Conservation (phyloP, 2,113 vertebrate species). For the Ascaphus truei region DNA sequence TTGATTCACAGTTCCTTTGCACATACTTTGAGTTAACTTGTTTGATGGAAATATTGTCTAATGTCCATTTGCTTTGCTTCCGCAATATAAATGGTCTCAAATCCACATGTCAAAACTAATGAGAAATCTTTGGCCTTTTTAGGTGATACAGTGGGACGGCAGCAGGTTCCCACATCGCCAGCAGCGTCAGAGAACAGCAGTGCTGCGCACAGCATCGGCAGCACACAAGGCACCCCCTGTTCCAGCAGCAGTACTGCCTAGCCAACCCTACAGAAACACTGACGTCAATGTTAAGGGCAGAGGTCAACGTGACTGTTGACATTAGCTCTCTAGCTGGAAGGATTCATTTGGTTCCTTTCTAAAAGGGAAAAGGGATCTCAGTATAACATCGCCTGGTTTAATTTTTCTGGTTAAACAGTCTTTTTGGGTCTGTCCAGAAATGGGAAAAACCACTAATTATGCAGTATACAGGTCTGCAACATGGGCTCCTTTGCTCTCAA, state of each 20-base stretch:
- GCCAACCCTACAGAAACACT: conserved; percentile 3
- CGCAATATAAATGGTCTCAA: background rate
- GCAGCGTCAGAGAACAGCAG: conserved; percentile 92
- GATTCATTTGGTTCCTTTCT: conserved; percentile 44
- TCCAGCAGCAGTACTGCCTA: conserved; percentile 91
- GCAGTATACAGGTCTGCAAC: conserved; percentile 52
- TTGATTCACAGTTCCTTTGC: conserved; percentile 4
- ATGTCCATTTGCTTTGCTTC: conserved; percentile 15
- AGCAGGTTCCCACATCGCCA: conserved; percentile 72
- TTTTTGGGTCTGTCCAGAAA: conserved; percentile 46
- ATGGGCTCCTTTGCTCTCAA: conserved; percentile 50
- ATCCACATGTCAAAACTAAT: conserved; percentile 6
- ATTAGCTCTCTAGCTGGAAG: conserved; percentile 38
- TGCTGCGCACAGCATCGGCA: conserved; percentile 87
- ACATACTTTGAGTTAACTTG: no score
- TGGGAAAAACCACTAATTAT: conserved; percentile 62
- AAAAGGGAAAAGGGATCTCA: conserved; percentile 37
- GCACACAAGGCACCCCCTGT: conserved; percentile 93
- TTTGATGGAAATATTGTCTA: conserved; percentile 7
- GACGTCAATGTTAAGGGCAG: conserved; percentile 15
- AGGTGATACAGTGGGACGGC: conserved; percentile 72
- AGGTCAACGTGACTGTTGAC: conserved; percentile 35
- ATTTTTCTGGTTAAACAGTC: conserved; percentile 39
- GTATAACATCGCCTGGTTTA: conserved; percentile 42
- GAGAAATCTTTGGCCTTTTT: background rate